A percentile compares a stretch with the other conserved stretches of the same genome.
These are phyloP conservation scores for Heliconius ismenius DNA, from an alignment of 2,888 invertebrate species.

Conservation along the genomic window DNA sequence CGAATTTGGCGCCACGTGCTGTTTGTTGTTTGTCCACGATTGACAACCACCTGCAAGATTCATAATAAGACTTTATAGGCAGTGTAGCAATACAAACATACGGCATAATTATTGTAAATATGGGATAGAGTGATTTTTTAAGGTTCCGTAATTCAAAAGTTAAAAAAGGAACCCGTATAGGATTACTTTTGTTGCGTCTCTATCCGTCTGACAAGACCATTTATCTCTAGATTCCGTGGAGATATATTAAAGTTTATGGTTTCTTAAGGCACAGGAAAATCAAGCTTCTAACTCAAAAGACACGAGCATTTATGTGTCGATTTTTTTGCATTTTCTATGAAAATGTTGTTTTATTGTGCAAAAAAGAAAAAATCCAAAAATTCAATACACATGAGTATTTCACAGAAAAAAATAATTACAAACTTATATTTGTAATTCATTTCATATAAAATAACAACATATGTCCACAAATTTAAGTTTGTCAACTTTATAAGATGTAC, in stretches of 20 bases:
- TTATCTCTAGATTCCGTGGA: neutral
- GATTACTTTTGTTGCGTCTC: no score
- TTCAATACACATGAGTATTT: no score
- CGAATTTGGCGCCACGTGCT: conserved; percentile 74
- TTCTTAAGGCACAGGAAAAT: neutral
- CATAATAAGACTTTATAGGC: conserved; percentile 37
- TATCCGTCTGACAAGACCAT: neutral
- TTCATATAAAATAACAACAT: neutral
- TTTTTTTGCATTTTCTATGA: neutral
- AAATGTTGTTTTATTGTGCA: neutral
- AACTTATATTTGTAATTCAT: neutral
- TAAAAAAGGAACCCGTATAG: no score
- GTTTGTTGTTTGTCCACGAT: conserved; percentile 71
- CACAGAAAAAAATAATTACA: neutral
- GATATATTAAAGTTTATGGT: neutral
- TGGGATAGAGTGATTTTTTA: no score
- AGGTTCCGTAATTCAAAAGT: no score
- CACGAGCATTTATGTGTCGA: neutral
- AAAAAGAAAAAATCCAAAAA: no score
- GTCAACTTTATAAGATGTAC: neutral
- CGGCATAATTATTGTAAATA: neutral
- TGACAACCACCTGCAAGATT: conserved; percentile 53
- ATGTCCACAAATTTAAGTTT: neutral
- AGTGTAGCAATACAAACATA: neutral
- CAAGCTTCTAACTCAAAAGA: neutral